Evolutionary conservation across 2,797 vertebrate genomes (phyloP), one percentile per base, ranked within the genome.

Genomic region (Parauchenoglanis punctatus): DNA sequence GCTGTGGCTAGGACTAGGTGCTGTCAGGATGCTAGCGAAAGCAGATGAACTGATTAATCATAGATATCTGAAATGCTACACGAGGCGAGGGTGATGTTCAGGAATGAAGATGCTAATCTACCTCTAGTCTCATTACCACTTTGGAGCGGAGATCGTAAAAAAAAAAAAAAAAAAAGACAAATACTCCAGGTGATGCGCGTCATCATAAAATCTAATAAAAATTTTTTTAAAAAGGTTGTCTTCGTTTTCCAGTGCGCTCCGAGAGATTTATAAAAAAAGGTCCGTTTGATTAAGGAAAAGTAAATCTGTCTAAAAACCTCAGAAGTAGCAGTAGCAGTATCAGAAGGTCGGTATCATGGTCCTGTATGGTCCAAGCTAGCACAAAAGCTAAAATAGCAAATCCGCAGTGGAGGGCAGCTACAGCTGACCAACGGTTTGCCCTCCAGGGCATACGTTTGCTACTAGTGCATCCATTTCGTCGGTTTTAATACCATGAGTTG

Each of bases 1-100:
- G 67, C 17, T 72, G 44, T 52, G 67, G 20, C 58, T 28, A 67
- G 28, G 40, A 40, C 40, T 1, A 65, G 23, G 76, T 15, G 75
- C 58, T 44, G 49, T 17, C 81, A 67, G 81, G 70, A 61, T 11
- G 40, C 52, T 31, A 28, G 59, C 4, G 17, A 56, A 44, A 44
- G 4, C 68, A 83, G 68, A 7, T 52, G 68, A 8, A 40, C 56
- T 49, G 70, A 76, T 87, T 59, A 46, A 87, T 63, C 18, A 28
- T 25, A 56, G 78, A 63, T 49, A 31, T 76, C 68, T 63, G 23
- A 31, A 59, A 40, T 28, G 28, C 28, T 68, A 82, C 68, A 52
- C 35, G 7, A 3, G 23, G 78, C 35, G 46, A 63, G 44, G 80
- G 40, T n/a, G 58, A 52, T 59, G 31, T 61, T 44, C 15, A n/a